These are phyloP conservation scores for Otolemur crassicaudatus DNA, from an alignment of 2,797 vertebrate genomes.

Conservation along the genomic window DNA sequence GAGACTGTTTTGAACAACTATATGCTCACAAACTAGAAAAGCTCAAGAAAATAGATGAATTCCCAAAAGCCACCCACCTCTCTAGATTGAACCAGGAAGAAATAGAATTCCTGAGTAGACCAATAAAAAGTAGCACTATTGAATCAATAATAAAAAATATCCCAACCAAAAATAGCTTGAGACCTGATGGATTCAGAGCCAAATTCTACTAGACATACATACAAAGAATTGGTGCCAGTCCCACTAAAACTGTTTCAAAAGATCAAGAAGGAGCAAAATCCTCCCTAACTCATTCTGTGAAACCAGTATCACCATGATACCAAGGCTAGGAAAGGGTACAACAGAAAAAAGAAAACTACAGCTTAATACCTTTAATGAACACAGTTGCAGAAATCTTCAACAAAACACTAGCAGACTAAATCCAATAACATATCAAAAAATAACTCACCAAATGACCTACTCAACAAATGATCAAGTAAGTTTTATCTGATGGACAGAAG, in stretches of 20 bases:
- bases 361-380: not conserved
- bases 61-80: not conserved
- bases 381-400: not conserved
- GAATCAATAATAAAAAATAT: not conserved
- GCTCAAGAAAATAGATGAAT: not conserved
- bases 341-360: not conserved
- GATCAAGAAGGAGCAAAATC: not conserved
- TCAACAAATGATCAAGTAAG: not conserved
- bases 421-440: not conserved
- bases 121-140: not conserved
- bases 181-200: not conserved
- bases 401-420: not conserved
- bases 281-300: not conserved
- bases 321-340: not conserved
- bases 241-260: not conserved
- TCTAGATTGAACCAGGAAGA: not conserved
- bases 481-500: too few species aligned
- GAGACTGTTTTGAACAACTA: not conserved
- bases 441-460: not conserved
- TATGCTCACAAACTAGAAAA: not conserved
- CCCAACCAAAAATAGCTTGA: not conserved
- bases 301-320: not conserved
- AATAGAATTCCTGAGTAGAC: not conserved
- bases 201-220: not conserved
- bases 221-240: not conserved